Base-by-base conservation (phyloP, 2,888 invertebrate species). In the Calephelis perditalis region DNA sequence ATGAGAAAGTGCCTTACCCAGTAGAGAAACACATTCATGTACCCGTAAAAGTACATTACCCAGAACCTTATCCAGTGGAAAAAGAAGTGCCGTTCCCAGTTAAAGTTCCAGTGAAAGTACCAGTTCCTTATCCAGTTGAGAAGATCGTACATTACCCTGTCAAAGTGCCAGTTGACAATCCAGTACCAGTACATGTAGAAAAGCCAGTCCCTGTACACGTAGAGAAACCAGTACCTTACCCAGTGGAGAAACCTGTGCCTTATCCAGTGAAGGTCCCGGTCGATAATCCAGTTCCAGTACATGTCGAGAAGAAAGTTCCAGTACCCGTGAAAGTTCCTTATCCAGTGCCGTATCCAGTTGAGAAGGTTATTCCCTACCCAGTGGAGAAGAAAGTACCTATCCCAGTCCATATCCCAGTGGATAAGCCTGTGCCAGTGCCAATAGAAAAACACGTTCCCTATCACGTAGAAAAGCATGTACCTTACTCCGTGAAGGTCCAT, bases 251-350 rank as follows among this genome's bases (percentile, higher is more conserved):
- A 79, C 86, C 91, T 58, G 93, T 94, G 55, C 94, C 94, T 54
- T 93, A 93, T 77, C 94, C 94, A 59, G 94, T 95, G 2, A 94
- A 95, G 78, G 92, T 94, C 55, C 91, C 85, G 57, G 91, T 93
- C 45, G 94, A 95, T 56, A 92, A 93, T 73, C 95, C 94, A 52
- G 92, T 95, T 6, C 94, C 95, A 7, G 94, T 94, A 12, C 94
- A 94, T 65, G 95, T 96, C 3, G 95, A 95, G 65, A 95, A 95
- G 76, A 95, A 94, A 47, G 94, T 95, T 67, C 96, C 96, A 40
- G 93, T 94, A 71, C 92, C 91, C 57, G 95, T 96, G 7, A 95
- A 95, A 76, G 94, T 95, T 37, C 95, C 92, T 9, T 92, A 94
- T 46, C 94, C 95, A 12, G 92, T 92, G 8, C 95, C 95, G 36